A percentile compares a stretch with the other conserved stretches of the same genome.
These are phyloP conservation scores for Trissolcus brochymenae DNA, from an alignment of 2,888 invertebrate genomes.

Conservation along the genomic window DNA sequence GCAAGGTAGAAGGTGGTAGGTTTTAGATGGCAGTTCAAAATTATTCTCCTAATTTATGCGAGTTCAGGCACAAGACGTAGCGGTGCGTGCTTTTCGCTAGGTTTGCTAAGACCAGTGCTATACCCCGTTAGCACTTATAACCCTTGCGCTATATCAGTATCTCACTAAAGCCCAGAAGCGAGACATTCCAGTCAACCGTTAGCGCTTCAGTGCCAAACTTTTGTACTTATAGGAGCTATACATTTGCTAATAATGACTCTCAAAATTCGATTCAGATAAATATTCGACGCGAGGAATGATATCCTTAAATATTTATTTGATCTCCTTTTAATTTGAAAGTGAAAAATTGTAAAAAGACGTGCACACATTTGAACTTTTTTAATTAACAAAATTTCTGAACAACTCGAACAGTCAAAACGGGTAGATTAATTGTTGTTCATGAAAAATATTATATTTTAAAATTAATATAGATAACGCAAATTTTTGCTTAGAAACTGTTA, in stretches of 20 bases:
- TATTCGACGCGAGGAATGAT: too few species aligned
- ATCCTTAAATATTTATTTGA: too few species aligned
- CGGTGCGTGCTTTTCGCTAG: constrained; percentile 53
- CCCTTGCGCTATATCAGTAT: constrained; percentile 43
- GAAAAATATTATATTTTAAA: too few species aligned
- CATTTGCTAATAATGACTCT: constrained; percentile 44
- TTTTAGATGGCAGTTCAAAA: constrained; percentile 47
- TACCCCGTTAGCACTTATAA: constrained; percentile 46
- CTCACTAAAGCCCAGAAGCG: constrained; percentile 52
- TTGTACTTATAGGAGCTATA: constrained; percentile 53
- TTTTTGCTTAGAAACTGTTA: too few species aligned
- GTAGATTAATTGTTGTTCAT: too few species aligned
- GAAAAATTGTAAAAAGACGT: too few species aligned
- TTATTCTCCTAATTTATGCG: constrained; percentile 57
- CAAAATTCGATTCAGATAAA: constrained; percentile 33
- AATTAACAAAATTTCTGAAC: too few species aligned
- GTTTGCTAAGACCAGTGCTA: constrained; percentile 54
- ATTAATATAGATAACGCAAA: too few species aligned
- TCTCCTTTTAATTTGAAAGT: too few species aligned
- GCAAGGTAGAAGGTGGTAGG: constrained; percentile 39
- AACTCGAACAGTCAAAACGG: too few species aligned
- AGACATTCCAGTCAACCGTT: constrained; percentile 53
- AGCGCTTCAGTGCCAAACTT: constrained; percentile 55
- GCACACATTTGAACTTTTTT: too few species aligned
- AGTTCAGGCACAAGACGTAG: constrained; percentile 50